phyloP scores from a whole-genome alignment of 2,797 vertebrate genomes.

The Gymnocypris eckloni region DNA sequence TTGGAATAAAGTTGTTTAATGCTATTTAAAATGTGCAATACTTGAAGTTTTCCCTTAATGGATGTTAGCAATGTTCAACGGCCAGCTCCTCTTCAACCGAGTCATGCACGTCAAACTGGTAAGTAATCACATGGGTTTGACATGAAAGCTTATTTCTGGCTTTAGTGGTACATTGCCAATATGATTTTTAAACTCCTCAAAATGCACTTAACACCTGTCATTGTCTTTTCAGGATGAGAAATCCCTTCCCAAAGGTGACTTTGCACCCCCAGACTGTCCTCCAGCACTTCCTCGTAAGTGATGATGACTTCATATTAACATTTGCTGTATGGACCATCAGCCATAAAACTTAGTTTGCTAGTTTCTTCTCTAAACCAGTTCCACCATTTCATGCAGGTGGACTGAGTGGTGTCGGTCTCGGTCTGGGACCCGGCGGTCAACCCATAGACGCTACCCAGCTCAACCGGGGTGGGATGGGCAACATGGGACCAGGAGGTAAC shows the following conservation, averaged over 20 bases:
- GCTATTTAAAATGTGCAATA: neutral
- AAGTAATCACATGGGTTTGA: conserved; percentile 62
- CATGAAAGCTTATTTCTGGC: neutral
- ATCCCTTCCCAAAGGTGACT: conserved; percentile 94
- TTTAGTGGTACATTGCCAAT: neutral
- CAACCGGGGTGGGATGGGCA: conserved; percentile 91
- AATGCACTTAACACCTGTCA: neutral
- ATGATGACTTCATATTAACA: conserved; percentile 26
- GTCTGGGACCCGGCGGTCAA: conserved; percentile 94
- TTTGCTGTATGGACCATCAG: neutral
- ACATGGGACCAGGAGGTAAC: conserved; percentile 89
- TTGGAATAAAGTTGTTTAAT: neutral
- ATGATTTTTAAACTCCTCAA: neutral
- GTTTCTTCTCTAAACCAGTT: neutral
- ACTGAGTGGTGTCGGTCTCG: conserved; percentile 94
- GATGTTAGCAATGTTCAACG: conserved; percentile 93
- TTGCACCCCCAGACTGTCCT: conserved; percentile 90
- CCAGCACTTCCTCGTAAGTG: conserved; percentile 93
- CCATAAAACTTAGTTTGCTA: neutral
- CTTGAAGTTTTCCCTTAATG: conserved; percentile 75
- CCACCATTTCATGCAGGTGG: conserved; percentile 80
- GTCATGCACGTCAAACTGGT: conserved; percentile 99
- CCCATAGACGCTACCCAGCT: conserved; percentile 94
- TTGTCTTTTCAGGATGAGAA: conserved; percentile 87
- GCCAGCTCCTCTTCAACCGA: conserved; percentile 94